A percentile compares a stretch with the other conserved stretches of the same genome.
phyloP scores from a whole-genome alignment of 23 tunicate genomes.

The Styela clava region DNA sequence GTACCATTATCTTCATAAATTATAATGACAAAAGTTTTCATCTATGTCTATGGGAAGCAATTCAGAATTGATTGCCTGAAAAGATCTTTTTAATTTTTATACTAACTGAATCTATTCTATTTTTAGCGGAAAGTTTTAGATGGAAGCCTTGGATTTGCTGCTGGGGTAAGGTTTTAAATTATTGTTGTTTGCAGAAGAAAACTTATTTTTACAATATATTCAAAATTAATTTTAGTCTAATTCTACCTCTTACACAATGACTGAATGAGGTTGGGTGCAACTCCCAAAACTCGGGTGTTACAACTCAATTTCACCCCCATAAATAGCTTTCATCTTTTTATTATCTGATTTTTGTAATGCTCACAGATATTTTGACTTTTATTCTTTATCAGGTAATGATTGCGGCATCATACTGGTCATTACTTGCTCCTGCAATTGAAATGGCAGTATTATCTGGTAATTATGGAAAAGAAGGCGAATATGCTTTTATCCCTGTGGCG shows the following conservation, averaged over 20 bases:
- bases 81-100: no score
- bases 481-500: slow-evolving; percentile 67
- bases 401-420: slow-evolving; percentile 97
- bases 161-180: slow-evolving; percentile 49
- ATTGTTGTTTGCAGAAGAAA: not conserved
- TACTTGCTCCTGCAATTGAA: slow-evolving; percentile 88
- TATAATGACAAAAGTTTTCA: no score
- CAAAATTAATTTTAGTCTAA: not conserved
- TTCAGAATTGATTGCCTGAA: no score
- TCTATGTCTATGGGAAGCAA: no score
- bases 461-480: slow-evolving; percentile 86
- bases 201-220: not conserved
- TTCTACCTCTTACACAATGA: no score
- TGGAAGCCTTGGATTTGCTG: slow-evolving; percentile 93
- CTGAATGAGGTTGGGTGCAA: no score
- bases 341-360: no score
- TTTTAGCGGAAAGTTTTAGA: slow-evolving; percentile 71
- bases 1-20: no score
- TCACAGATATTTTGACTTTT: no score
- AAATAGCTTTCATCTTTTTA: no score
- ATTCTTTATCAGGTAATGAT: slow-evolving; percentile 72
- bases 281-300: no score
- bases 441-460: slow-evolving; percentile 50
- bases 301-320: no score
- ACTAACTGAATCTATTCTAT: not conserved